Evolutionary conservation across 2,113 vertebrate genomes (phyloP).

Genomic region (Proteles cristata): DNA sequence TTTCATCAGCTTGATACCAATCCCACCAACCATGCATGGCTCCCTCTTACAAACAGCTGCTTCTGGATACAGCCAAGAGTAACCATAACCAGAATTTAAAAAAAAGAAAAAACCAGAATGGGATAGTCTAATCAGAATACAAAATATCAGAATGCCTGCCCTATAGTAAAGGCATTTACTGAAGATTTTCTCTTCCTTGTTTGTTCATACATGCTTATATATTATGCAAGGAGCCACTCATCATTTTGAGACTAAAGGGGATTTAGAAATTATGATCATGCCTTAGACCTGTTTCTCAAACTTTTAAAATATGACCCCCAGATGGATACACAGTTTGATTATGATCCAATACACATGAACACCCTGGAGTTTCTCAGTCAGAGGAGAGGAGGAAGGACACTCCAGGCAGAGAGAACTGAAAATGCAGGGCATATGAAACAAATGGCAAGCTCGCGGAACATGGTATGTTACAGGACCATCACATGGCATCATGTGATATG

Average conservation of each 20-base stretch:
- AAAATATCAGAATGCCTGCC: slow-evolving; percentile 1
- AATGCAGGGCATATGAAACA: background rate
- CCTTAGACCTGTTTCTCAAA: background rate
- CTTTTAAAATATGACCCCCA: background rate
- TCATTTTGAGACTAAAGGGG: slow-evolving; percentile 19
- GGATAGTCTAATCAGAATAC: background rate
- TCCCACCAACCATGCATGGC: background rate
- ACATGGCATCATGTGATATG: background rate
- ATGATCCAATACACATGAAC: background rate
- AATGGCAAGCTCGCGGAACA: background rate
- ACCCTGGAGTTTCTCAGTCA: background rate
- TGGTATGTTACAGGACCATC: background rate
- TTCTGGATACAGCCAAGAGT: background rate
- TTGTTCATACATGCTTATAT: background rate
- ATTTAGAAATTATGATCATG: background rate
- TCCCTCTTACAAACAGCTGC: background rate
- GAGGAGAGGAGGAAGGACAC: background rate
- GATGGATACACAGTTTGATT: background rate
- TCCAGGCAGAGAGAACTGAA: background rate
- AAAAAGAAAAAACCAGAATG: background rate
- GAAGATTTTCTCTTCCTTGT: background rate
- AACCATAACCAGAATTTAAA: background rate
- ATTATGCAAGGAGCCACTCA: background rate
- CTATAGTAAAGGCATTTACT: background rate
- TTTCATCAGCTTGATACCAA: slow-evolving; percentile 1